Evolutionary conservation across 2,113 vertebrate genomes (phyloP).

Genomic region (Clarias macrocephalus): DNA sequence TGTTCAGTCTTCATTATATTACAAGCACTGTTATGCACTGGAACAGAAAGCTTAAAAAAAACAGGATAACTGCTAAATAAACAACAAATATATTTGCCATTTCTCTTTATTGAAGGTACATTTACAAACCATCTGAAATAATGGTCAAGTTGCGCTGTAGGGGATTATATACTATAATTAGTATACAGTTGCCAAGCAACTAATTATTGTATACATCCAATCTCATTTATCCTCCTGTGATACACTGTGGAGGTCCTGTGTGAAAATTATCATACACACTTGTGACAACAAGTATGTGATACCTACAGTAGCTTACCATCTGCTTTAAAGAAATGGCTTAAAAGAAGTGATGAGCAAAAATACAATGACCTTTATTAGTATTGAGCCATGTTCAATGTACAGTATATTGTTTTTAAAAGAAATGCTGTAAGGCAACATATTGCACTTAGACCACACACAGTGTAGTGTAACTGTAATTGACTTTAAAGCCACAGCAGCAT

Average conservation of each 20-base stretch:
- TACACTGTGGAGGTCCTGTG: not conserved
- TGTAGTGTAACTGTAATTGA: not conserved
- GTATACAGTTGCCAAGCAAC: no score
- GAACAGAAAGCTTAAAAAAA: no score
- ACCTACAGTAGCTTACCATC: not conserved
- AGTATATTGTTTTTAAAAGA: not conserved
- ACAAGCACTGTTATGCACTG: no score
- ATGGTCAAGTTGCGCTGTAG: no score
- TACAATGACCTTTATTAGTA: not conserved
- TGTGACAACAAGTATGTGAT: not conserved
- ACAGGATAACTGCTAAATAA: no score
- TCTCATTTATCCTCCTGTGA: not conserved
- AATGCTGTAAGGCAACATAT: not conserved
- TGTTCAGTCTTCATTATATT: no score
- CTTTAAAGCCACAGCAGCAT: not conserved
- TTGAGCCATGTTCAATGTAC: not conserved
- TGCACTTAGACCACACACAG: not conserved
- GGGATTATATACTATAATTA: not conserved
- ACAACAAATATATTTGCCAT: no score
- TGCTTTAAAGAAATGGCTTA: not conserved
- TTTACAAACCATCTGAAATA: no score
- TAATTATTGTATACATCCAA: not conserved
- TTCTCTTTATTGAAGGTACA: no score
- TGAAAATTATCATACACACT: not conserved
- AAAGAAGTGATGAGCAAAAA: not conserved